Evolutionary conservation across 2,888 invertebrate species (phyloP).

Genomic region (Anoncus sp.): DNA sequence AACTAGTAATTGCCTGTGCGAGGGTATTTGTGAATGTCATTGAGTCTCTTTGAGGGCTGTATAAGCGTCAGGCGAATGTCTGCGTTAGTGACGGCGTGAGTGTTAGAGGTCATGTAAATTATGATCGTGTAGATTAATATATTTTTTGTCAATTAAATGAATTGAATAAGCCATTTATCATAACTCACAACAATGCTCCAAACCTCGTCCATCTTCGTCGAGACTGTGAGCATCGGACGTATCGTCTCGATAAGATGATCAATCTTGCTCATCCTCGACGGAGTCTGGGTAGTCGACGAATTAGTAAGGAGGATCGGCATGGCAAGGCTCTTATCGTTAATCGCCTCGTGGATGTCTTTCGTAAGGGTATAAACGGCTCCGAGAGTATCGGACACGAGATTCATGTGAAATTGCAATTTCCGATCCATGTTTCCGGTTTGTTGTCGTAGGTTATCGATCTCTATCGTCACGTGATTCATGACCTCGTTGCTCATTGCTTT

Average conservation of each 20-base stretch:
- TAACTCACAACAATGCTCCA: conserved; percentile 91
- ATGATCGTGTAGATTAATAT: no score
- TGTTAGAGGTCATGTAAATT: no score
- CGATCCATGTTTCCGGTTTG: conserved; percentile 92
- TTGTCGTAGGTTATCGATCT: conserved; percentile 91
- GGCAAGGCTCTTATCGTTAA: conserved; percentile 88
- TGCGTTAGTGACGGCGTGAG: no score
- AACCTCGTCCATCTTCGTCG: conserved; percentile 96
- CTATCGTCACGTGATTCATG: conserved; percentile 91
- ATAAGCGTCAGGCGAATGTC: no score
- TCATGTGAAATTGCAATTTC: conserved; percentile 93
- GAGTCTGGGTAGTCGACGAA: conserved; percentile 66
- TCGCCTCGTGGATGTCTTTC: conserved; percentile 92
- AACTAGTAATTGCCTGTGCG: no score
- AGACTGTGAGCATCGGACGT: conserved; percentile 92
- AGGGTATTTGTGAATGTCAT: no score
- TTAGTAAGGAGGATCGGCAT: conserved; percentile 84
- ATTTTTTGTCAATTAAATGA: no score
- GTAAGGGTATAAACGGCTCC: conserved; percentile 92
- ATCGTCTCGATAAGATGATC: conserved; percentile 93
- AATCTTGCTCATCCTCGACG: conserved; percentile 87
- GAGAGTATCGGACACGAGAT: conserved; percentile 92
- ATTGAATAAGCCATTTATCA: no score
- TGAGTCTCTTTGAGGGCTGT: no score
- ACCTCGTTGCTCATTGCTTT: conserved; percentile 93